Evolutionary conservation across 1,140 invertebrate genomes (phyloP), one percentile per base, ranked within the genome.

Genomic region (Lysiphlebus fabarum): DNA sequence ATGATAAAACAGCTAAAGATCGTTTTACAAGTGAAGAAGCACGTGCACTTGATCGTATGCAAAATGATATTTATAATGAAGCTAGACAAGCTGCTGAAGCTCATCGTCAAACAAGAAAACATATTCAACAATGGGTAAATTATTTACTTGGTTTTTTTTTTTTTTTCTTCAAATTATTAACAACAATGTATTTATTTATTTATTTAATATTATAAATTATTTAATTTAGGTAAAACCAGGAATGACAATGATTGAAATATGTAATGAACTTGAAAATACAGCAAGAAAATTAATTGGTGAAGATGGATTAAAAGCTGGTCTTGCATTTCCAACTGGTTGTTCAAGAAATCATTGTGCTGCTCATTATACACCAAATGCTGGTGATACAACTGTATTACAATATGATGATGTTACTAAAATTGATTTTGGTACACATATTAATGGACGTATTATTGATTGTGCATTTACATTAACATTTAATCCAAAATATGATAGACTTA

Each of bases 361-460:
- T 59, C 98, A 99, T 82, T 99, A 99, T 72, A 99, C 98, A 12
- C 98, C 98, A 47, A 99, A 99, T 81, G 93, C 93, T 62, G 98
- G 97, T 11, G 98, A 99, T 79, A 83, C 86, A 4, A 99, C 96
- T 0, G 94, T 99, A 17, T 82, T 99, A 11, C 84, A 91, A 62
- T 92, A 94, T 70, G 95, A 99, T 75, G 98, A 99, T 82, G 96
- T 99, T 4, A 96, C 96, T 56, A 99, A 99, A 81, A 98, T 99
- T 72, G 98, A 99, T 81, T 99, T 99, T 82, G 98, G 98, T 55
- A 98, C 96, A 37, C 98, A 99, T 76, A 95, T 99, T 48, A 99
- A 99, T 81, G 97, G 95, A 6, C 86, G 95, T 47, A 98, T 99
- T 58, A 98, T 99, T 62, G 97, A 99, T 78, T 99, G 97, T 82